These are phyloP conservation scores for Lasioglossum albipes DNA, from an alignment of 1,140 invertebrate genomes.

Conservation along the genomic window DNA sequence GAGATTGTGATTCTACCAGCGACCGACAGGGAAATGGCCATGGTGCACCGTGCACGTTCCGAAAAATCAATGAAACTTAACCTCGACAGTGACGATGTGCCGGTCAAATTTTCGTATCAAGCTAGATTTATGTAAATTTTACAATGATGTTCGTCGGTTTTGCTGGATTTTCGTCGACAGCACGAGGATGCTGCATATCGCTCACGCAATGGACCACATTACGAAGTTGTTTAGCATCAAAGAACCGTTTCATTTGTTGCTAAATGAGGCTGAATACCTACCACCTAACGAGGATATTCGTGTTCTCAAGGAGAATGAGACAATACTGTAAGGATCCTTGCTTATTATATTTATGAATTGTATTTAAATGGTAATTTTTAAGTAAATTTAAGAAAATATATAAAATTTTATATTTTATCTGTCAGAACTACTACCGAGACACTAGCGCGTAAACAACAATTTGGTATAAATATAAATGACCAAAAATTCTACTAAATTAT, in stretches of 20 bases:
- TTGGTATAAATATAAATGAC: too few species aligned
- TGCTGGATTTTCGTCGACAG: constrained; percentile 68
- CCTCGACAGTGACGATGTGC: neutral
- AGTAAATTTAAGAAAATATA: too few species aligned
- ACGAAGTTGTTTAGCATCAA: constrained; percentile 61
- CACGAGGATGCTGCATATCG: constrained; percentile 56
- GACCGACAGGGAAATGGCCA: neutral
- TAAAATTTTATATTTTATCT: too few species aligned
- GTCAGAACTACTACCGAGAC: too few species aligned
- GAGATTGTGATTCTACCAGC: too few species aligned
- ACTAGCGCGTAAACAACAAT: too few species aligned
- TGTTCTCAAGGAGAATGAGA: constrained; percentile 62
- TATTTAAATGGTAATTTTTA: too few species aligned
- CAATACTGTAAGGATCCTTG: constrained; percentile 52
- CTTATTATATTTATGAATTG: neutral
- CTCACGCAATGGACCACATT: constrained; percentile 63
- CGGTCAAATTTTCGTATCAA: constrained; percentile 65
- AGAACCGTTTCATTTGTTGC: constrained; percentile 66
- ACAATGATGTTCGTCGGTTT: constrained; percentile 59
- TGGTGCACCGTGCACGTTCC: too few species aligned
- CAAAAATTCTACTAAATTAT: neutral
- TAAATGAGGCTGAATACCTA: constrained; percentile 63
- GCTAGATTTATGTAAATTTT: constrained; percentile 66
- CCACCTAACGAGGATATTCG: constrained; percentile 69
- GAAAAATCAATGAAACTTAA: constrained; percentile 11